Evolutionary conservation across 2,113 vertebrate species (phyloP).

Genomic region (Egretta garzetta): DNA sequence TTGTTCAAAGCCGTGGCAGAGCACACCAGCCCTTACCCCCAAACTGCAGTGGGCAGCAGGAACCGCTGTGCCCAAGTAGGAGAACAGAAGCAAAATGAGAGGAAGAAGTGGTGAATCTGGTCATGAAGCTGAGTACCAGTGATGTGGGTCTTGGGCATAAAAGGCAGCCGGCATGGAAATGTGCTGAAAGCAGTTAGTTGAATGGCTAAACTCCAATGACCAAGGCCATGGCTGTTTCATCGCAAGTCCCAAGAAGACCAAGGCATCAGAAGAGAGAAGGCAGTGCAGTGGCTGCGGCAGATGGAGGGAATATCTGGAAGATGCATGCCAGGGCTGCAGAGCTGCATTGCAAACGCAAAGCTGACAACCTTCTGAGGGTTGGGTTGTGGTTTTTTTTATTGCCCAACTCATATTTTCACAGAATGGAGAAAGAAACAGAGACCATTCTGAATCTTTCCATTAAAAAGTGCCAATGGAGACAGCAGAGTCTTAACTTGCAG

Average conservation of each 20-base stretch:
- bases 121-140: neutral
- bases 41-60: neutral
- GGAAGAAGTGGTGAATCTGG: neutral
- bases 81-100: neutral
- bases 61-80: neutral
- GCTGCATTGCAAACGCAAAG: neutral
- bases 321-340: neutral
- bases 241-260: neutral
- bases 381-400: neutral
- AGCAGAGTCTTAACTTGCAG: neutral
- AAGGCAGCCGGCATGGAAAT: neutral
- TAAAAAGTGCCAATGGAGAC: neutral
- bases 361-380: neutral
- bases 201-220: neutral
- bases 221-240: neutral
- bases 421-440: neutral
- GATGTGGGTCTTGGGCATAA: neutral
- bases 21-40: neutral
- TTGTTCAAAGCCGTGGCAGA: fast-evolving
- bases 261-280: neutral
- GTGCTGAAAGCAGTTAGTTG: neutral
- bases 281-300: neutral
- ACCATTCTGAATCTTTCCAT: neutral
- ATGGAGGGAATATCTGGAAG: neutral
- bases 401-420: neutral